Conservation (phyloP, 2,888 invertebrate species). For the Lasioglossum villosulum region DNA sequence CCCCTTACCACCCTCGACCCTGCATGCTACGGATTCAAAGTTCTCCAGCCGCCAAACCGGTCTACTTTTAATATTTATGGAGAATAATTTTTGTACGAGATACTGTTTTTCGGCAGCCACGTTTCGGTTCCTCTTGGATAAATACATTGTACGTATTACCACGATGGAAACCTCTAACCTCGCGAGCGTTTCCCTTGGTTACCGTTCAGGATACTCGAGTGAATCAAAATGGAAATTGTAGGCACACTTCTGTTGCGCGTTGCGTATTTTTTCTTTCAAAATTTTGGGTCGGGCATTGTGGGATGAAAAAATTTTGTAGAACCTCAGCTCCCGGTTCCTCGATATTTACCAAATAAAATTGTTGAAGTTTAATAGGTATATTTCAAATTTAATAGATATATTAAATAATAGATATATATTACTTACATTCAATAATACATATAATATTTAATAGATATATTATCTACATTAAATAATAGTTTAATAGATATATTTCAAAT, state of each 20-base stretch:
- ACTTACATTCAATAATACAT: no score
- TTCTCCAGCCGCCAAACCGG: background rate
- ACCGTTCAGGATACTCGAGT: background rate
- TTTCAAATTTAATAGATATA: no score
- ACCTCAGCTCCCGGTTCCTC: background rate
- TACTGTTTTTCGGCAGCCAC: background rate
- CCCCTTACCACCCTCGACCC: background rate
- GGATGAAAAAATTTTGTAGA: background rate
- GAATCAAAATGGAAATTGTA: background rate
- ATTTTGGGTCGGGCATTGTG: background rate
- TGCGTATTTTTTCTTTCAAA: no score
- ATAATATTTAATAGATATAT: no score
- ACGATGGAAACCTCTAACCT: background rate
- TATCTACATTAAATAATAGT: no score
- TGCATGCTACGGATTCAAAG: background rate
- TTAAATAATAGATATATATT: no score
- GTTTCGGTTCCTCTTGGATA: background rate
- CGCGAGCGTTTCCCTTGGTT: background rate
- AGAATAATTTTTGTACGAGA: background rate
- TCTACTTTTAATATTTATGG: background rate
- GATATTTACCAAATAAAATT: no score
- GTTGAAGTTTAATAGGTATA: no score
- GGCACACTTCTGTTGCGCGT: no score
- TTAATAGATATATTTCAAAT: no score
- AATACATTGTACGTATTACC: background rate